Base-by-base conservation (phyloP, 2,888 invertebrate genomes). In the Lottia scabra region DNA sequence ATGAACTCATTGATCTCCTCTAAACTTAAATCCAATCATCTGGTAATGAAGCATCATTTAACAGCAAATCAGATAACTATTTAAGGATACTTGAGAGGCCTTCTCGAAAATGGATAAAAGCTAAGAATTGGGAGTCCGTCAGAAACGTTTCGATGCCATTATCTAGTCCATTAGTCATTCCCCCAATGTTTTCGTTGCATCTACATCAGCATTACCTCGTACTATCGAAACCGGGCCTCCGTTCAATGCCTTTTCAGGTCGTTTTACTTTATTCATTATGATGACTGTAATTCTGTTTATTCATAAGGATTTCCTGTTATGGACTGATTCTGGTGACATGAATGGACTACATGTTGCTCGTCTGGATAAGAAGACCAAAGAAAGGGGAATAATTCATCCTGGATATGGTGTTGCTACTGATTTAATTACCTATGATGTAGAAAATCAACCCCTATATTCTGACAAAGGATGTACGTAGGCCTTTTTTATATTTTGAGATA, bases 341-440 rank as follows among this genome's bases (percentile, higher is more conserved):
- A 87, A 87, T 70, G 87, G 87, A 1, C 80, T 87, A 8, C 87
- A 87, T 72, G 82, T 83, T 2, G 87, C 85, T 12, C 75, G 84
- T 8, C 63, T 84, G n/a, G 83, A 84, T 64, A 83, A 80, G 26
- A 78, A 81, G 56, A 82, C 83, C 63, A 87, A 87, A 69, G 82
- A 85, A 5, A 76, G 87, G 4, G 87, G 87, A 19, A 84, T 87
- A 70, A 77, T 87, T 19, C 87, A 87, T 70, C 87, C 87, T 6
- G 82, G 81, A 45, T 78, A 83, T 23, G 87, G 87, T 1, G 63
- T 76, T n/a, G 85, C 87, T 5, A 74, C 80, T 6, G 85, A 86
- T 68, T 78, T 87, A 38, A 81, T 87, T 56, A 83, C 86, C 0
- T 85, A 83, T 71, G 87, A 86, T 67, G 65, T 68, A 0, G 56